Evolutionary conservation across 2,113 vertebrate species (phyloP), one percentile per base, ranked within the genome.

Genomic region (Atractosteus spatula): DNA sequence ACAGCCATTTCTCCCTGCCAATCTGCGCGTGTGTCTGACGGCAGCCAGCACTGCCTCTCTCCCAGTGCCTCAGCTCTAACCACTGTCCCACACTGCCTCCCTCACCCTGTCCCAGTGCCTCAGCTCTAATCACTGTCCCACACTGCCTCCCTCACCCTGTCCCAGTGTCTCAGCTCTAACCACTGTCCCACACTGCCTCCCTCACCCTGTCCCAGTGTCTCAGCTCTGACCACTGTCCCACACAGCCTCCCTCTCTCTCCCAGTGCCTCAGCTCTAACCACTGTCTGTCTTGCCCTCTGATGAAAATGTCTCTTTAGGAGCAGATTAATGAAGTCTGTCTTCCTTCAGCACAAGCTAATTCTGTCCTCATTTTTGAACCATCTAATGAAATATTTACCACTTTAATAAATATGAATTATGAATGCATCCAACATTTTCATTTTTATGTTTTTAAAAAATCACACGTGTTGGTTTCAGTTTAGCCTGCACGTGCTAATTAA

Each of bases 321-420:
- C 13, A 68, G 62, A 73, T 69, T 65, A 77, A 77, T 73, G 56
- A 55, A 72, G 70, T n/a, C 10, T 51, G 43, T 71, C 64, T 69
- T 57, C 68, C 62, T 59, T 70, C 68, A 61, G 77, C 77, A 55
- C 69, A 43, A 55, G 54, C 69, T 79, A 71, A 76, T 76, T 71
- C 76, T 68, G 74, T 76, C 54, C n/a, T 74, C 43, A 72, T 75
- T 69, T 72, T 71, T 79, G 76, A 76, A 73, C 57, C 54, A 79
- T 68, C 63, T 68, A 51, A 72, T 78, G 17, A 69, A 75, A 76
- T 76, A 79, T 79, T 74, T 71, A 79, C 68, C 51, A 55, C 59
- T 55, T 67, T 67, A 55, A 70, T 69, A 78, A 75, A 72, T 56
- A 70, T 73, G 63, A 41, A 74, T 66, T 42, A 70, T 57, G 12